A percentile compares a stretch with the other conserved stretches of the same genome.
These are phyloP conservation scores for Terebella lapidaria DNA, from an alignment of 2,888 invertebrate species.

Conservation along the genomic window DNA sequence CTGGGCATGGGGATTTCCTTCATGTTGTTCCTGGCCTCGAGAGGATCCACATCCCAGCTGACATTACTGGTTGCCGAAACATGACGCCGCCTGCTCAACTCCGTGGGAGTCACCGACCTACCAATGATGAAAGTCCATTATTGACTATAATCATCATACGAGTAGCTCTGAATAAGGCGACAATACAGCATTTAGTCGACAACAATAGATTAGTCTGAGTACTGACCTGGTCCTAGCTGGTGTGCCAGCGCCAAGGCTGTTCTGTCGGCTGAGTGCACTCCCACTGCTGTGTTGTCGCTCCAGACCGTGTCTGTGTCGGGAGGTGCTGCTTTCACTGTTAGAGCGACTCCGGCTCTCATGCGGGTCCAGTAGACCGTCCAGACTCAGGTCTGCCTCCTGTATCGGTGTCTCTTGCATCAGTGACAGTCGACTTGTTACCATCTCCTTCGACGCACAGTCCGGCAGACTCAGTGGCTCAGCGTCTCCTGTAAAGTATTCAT, in stretches of 20 bases:
- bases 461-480: not conserved
- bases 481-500: slow-evolving; percentile 14
- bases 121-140: slow-evolving; percentile 4
- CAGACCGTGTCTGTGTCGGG: not conserved
- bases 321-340: not conserved
- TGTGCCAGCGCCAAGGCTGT: slow-evolving; percentile 6
- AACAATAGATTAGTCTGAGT: not conserved
- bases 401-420: not conserved
- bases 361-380: not conserved
- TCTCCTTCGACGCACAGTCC: slow-evolving; percentile 1
- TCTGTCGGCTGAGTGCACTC: slow-evolving; percentile 2
- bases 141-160: no score
- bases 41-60: not conserved
- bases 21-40: slow-evolving; percentile 37
- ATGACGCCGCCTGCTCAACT: slow-evolving; percentile 39
- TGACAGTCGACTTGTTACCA: slow-evolving; percentile 32
- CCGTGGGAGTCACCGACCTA: slow-evolving; percentile 46
- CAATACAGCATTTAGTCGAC: not conserved
- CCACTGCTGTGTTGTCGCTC: not conserved
- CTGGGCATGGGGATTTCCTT: slow-evolving; percentile 44
- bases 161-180: no score
- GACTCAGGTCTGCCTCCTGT: not conserved
- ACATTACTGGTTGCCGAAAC: slow-evolving; percentile 10
- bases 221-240: slow-evolving; percentile 32
- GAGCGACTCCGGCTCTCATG: not conserved